These are phyloP conservation scores for Hirundo rustica DNA, from an alignment of 2,797 vertebrate species.

Conservation along the genomic window DNA sequence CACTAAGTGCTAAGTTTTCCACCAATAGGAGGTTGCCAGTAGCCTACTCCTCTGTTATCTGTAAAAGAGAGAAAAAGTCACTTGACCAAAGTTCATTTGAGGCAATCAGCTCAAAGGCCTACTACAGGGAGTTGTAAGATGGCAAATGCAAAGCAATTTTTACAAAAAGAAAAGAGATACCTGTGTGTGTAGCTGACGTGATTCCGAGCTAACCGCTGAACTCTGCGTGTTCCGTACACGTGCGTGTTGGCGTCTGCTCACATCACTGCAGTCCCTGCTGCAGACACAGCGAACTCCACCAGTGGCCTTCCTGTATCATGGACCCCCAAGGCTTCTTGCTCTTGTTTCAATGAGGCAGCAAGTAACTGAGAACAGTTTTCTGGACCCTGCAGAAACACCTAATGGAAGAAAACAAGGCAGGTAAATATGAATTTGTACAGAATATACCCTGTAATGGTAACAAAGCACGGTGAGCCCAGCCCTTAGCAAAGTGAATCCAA, in stretches of 20 bases:
- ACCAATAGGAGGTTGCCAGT: not conserved
- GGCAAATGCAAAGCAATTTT: not conserved
- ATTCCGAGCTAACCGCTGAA: not conserved
- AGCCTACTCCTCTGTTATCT: not conserved
- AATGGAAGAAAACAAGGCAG: not conserved
- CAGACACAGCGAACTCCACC: not conserved
- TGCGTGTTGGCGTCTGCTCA: rapidly evolving
- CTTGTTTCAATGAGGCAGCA: not conserved
- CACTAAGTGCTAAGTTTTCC: not conserved
- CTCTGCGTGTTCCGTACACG: rapidly evolving
- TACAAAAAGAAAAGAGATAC: not conserved
- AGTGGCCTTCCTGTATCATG: not conserved
- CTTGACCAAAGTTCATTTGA: not conserved
- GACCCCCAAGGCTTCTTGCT: not conserved
- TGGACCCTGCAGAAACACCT: not conserved
- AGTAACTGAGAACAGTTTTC: not conserved
- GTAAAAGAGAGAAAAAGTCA: not conserved
- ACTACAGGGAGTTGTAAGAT: not conserved
- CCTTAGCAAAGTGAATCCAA: not conserved
- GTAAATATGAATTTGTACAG: not conserved
- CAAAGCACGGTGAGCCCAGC: not conserved
- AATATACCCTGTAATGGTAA: not conserved
- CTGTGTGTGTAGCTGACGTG: not conserved
- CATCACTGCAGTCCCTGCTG: not conserved
- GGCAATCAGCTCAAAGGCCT: not conserved